phyloP scores from a whole-genome alignment of 2,888 invertebrate species.

The Agrotis clavis region DNA sequence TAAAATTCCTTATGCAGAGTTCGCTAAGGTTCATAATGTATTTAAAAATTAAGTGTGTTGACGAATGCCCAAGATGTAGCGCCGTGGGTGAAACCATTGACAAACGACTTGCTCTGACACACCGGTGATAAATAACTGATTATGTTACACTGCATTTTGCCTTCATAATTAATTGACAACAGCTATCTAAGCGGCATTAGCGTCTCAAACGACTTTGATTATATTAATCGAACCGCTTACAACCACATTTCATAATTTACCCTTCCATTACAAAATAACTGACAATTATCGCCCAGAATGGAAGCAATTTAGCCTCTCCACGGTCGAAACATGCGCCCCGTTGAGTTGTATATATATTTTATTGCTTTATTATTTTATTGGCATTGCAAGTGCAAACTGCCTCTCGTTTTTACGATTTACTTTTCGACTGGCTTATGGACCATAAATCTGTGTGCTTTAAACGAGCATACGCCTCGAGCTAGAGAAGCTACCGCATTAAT shows the following conservation, averaged over 20 bases:
- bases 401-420: constrained; percentile 86
- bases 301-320: constrained; percentile 79
- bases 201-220: constrained; percentile 75
- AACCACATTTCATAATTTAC: constrained; percentile 76
- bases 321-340: constrained; percentile 78
- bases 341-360: constrained; percentile 80
- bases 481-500: constrained; percentile 82
- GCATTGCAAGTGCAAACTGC: constrained; percentile 83
- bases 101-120: constrained; percentile 88
- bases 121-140: constrained; percentile 90
- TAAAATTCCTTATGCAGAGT: constrained; percentile 73
- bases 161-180: constrained; percentile 88
- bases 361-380: constrained; percentile 88
- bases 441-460: constrained; percentile 83
- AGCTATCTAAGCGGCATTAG: constrained; percentile 82
- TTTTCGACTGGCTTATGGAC: constrained; percentile 79
- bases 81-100: constrained; percentile 89
- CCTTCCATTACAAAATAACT: constrained; percentile 76
- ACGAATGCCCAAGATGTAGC: constrained; percentile 84
- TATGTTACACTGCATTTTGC: constrained; percentile 89
- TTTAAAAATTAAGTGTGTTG: constrained; percentile 71
- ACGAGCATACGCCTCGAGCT: constrained; percentile 79
- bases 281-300: constrained; percentile 78
- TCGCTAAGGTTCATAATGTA: constrained; percentile 79
- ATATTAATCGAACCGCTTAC: constrained; percentile 70